A percentile compares a stretch with the other conserved stretches of the same genome.
These are phyloP conservation scores for Bombus pascuorum DNA, from an alignment of 1,140 invertebrate genomes.

Conservation along the genomic window DNA sequence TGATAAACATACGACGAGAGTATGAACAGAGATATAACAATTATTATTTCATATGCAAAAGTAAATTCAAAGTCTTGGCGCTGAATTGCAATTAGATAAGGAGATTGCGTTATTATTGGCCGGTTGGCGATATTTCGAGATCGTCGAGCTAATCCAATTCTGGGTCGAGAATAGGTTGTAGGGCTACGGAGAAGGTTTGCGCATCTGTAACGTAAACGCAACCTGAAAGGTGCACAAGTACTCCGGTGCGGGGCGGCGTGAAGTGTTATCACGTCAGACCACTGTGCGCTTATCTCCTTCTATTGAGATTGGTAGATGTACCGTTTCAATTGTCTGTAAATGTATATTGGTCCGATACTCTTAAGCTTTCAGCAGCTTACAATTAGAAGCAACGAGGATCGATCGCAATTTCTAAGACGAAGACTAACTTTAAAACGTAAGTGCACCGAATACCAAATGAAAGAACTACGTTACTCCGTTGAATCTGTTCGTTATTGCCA, in stretches of 20 bases:
- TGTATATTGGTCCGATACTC: conserved; percentile 4
- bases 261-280: conserved; percentile 14
- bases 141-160: conserved; percentile 8
- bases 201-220: neutral
- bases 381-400: neutral
- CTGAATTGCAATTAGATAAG: neutral
- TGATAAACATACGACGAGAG: no score
- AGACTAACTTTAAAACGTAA: neutral
- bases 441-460: neutral
- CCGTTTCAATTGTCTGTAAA: conserved; percentile 16
- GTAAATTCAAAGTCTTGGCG: neutral
- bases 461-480: neutral
- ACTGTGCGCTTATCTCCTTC: conserved; percentile 6
- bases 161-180: neutral
- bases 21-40: no score
- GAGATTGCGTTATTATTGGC: neutral
- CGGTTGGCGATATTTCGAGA: neutral
- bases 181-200: neutral
- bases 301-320: conserved; percentile 13
- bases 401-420: neutral
- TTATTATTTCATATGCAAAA: no score
- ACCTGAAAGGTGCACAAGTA: conserved; percentile 2
- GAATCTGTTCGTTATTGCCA: neutral
- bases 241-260: neutral
- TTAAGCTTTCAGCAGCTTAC: neutral